Evolutionary conservation across 1,140 invertebrate genomes (phyloP), one percentile per base, ranked within the genome.

Genomic region (Leptinotarsa lineolata): DNA sequence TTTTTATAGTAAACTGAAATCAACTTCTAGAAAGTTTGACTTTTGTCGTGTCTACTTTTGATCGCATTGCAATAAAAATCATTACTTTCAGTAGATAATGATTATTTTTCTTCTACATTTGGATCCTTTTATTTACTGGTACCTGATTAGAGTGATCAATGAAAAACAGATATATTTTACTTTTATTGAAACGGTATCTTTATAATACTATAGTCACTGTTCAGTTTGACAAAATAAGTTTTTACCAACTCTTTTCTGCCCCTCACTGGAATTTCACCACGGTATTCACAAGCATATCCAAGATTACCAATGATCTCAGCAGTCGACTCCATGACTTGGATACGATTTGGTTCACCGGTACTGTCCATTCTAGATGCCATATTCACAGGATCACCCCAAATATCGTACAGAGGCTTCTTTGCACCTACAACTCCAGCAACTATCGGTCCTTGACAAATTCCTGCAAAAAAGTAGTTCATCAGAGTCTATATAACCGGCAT

Each of bases 341-440:
- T 95, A 83, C 60, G 30, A 64, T 92, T 93, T 3, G 90, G 86
- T 76, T 90, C 84, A 22, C 95, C 94, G 0, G 92, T 94, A 0
- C 92, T 94, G 78, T 96, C 95, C 94, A 96, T 96, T 78, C 96
- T 88, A 8, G 95, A 96, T 1, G 96, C 95, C 88, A 98, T 94
- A 85, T 98, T 98, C 0, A 97, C 96, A 1, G 95, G 92, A 85
- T 97, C 93, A 0, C 96, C 96, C 96, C 95, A 97, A 76, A 97
- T 95, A 83, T 97, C 94, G 77, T 92, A 96, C 13, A 96, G 87
- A 0, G 95, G 95, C 82, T 97, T 97, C 58, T 92, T 90, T 2
- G 93, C 92, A 1, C 96, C 96, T 15, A 97, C 93, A 8, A 97
- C 95, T 1, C 95, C 96, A 1, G 95, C 95, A 70, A 95, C 94